Evolutionary conservation across 1,140 invertebrate species (phyloP).

Genomic region (Drosophila erecta): DNA sequence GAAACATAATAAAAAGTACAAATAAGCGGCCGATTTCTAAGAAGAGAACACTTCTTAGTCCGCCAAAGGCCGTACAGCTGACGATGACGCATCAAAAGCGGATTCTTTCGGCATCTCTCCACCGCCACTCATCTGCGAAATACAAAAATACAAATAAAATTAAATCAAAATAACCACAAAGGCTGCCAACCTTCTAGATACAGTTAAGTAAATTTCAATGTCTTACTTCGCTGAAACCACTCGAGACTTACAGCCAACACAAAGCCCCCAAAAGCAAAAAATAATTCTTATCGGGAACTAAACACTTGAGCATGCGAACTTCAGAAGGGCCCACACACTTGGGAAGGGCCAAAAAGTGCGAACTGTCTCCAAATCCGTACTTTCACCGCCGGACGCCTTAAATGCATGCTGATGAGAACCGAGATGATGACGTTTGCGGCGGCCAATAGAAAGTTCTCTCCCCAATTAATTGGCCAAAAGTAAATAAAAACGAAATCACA

Average conservation of each 20-base stretch:
- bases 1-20: constrained; percentile 42
- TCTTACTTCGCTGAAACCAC: constrained; percentile 63
- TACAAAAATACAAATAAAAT: constrained; percentile 46
- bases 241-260: constrained; percentile 24
- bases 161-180: constrained; percentile 46
- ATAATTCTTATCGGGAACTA: constrained; percentile 51
- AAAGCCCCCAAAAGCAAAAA: constrained; percentile 21
- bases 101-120: constrained; percentile 38
- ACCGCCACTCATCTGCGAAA: constrained; percentile 36
- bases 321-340: constrained; percentile 34
- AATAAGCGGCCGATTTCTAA: constrained; percentile 65
- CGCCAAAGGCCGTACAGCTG: constrained; percentile 29
- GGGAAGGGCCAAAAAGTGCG: constrained; percentile 28
- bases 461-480: constrained; percentile 71
- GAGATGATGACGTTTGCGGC: constrained; percentile 51
- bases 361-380: constrained; percentile 54
- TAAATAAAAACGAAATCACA: constrained; percentile 43
- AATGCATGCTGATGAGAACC: constrained; percentile 76
- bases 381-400: constrained; percentile 68
- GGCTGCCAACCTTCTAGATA: constrained; percentile 65
- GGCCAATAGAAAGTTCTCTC: constrained; percentile 77
- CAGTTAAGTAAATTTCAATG: constrained; percentile 79
- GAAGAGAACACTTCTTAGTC: constrained; percentile 55
- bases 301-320: constrained; percentile 54
- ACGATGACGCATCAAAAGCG: constrained; percentile 63